A percentile compares a stretch with the other conserved stretches of the same genome.
phyloP scores from a whole-genome alignment of 2,113 vertebrate species.

The Capra hircus region DNA sequence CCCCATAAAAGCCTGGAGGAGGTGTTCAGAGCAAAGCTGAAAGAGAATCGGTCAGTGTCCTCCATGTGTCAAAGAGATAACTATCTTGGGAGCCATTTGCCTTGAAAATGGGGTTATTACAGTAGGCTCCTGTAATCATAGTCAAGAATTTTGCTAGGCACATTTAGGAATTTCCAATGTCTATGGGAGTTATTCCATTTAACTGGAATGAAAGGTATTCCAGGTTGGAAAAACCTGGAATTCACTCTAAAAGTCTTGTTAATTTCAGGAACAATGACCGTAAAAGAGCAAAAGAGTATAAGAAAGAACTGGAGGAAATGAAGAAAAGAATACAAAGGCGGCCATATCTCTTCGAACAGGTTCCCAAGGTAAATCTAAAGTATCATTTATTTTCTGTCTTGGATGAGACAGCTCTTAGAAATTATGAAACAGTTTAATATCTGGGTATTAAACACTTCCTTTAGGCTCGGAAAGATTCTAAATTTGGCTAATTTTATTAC shows the following conservation, averaged over 20 bases:
- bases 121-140: not conserved
- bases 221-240: not conserved
- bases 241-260: conserved; percentile 46
- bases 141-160: not conserved
- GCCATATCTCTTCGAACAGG: conserved; percentile 92
- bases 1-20: conserved; percentile 90
- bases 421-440: not conserved
- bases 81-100: not conserved
- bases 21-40: conserved; percentile 84
- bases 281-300: conserved; percentile 89
- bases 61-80: not conserved
- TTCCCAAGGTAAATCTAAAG: conserved; percentile 82
- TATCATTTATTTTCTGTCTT: not conserved
- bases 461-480: conserved; percentile 8
- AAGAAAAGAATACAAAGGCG: conserved; percentile 87
- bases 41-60: conserved; percentile 86
- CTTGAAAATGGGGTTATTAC: not conserved
- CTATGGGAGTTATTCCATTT: not conserved
- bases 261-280: conserved; percentile 87
- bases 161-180: not conserved
- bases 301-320: conserved; percentile 90
- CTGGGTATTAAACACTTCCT: conserved; percentile 26
- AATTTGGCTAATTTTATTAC: not conserved
- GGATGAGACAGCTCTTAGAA: not conserved
- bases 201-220: not conserved